phyloP scores from a whole-genome alignment of 2,797 vertebrate genomes.

The Microcaecilia unicolor region DNA sequence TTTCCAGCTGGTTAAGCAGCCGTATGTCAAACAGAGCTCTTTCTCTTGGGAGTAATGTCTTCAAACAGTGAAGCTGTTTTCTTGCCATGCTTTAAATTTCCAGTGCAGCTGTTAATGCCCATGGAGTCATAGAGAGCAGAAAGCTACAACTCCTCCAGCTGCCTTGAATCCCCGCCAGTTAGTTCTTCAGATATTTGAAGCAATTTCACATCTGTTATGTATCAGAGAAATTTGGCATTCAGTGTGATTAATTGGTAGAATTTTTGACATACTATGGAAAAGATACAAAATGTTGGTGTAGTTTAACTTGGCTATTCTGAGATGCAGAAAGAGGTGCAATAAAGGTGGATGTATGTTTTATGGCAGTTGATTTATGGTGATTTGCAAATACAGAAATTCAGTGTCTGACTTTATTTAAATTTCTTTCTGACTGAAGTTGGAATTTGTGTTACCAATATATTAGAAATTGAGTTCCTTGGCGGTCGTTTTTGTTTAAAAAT shows the following conservation, averaged over 20 bases:
- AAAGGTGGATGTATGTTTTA: too few relatives aligned
- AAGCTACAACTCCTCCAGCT: background rate
- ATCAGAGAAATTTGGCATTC: slow-evolving; percentile 14
- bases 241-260: slow-evolving; percentile 9
- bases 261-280: slow-evolving; percentile 15
- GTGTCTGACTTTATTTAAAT: too few relatives aligned
- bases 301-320: too few relatives aligned
- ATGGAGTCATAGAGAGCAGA: slow-evolving; percentile 7
- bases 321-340: too few relatives aligned
- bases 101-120: slow-evolving; percentile 4
- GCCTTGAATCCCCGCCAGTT: background rate
- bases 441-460: too few relatives aligned
- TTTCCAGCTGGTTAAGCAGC: slow-evolving; percentile 9
- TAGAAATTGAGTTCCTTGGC: too few relatives aligned
- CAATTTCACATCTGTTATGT: slow-evolving; percentile 8
- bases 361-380: too few relatives aligned
- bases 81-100: slow-evolving; percentile 15
- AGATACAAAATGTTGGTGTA: slow-evolving; percentile 5
- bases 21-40: slow-evolving; percentile 4
- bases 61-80: slow-evolving; percentile 5
- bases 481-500: too few relatives aligned
- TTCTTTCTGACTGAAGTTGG: too few relatives aligned
- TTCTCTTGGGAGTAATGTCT: background rate
- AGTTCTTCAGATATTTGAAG: slow-evolving; percentile 14
- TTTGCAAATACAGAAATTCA: too few relatives aligned